phyloP scores from a whole-genome alignment of 2,113 vertebrate species.

The Calcarius ornatus region DNA sequence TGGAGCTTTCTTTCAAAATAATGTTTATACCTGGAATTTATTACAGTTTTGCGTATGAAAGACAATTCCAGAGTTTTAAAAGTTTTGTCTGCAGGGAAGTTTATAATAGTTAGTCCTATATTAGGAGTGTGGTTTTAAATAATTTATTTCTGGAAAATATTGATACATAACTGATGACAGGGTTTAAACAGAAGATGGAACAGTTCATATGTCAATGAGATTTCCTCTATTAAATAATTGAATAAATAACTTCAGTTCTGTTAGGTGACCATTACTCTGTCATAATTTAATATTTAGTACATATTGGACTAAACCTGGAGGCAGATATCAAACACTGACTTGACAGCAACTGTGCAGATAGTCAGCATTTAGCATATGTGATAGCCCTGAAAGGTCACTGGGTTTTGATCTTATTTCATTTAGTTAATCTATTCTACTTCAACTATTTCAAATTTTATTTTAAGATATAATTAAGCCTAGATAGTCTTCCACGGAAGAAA shows the following conservation, averaged over 20 bases:
- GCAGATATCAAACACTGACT: not conserved
- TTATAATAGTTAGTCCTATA: not conserved
- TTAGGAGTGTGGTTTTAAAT: not conserved
- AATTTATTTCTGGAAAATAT: not conserved
- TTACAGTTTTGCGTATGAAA: not conserved
- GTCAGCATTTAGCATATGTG: not conserved
- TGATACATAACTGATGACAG: not conserved
- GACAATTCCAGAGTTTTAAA: not conserved
- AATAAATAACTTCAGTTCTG: not conserved
- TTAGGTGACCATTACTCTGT: not conserved
- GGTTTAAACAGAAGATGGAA: not conserved
- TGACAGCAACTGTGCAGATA: not conserved
- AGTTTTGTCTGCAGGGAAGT: not conserved
- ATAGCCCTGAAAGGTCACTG: not conserved
- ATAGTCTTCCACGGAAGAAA: not conserved
- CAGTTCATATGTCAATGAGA: not conserved
- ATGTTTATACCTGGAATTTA: not conserved
- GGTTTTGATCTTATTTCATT: not conserved
- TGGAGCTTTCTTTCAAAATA: not conserved
- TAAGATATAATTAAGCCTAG: not conserved
- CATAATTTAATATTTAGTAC: not conserved
- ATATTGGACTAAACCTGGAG: not conserved
- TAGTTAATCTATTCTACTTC: not conserved
- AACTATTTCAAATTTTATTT: not conserved
- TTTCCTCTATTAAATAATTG: not conserved